These are phyloP conservation scores for Archips crataeganus DNA, from an alignment of 2,888 invertebrate species.

Conservation along the genomic window DNA sequence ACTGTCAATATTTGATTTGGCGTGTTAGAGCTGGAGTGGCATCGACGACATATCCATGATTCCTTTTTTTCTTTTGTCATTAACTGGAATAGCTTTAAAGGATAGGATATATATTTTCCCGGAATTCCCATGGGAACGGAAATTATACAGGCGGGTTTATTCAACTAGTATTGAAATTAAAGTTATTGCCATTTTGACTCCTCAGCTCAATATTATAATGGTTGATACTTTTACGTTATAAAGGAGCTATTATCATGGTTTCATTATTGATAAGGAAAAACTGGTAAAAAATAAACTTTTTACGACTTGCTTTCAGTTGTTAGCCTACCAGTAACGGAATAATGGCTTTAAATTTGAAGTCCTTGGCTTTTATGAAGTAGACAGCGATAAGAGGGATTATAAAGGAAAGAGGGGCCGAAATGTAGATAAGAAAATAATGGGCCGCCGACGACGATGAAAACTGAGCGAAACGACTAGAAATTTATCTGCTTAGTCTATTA, in stretches of 20 bases:
- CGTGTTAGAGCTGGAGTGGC: too few species aligned
- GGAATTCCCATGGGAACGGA: too few species aligned
- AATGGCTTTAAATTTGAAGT: slow-evolving; percentile 75
- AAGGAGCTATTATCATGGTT: slow-evolving; percentile 49
- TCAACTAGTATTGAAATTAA: too few species aligned
- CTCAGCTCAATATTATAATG: too few species aligned
- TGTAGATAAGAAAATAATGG: slow-evolving; percentile 77
- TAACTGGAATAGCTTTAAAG: too few species aligned
- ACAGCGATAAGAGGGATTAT: slow-evolving; percentile 77
- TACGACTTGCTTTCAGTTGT: slow-evolving; percentile 66
- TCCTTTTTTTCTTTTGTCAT: too few species aligned
- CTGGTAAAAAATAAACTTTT: slow-evolving; percentile 63
- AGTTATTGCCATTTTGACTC: too few species aligned
- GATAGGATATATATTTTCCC: too few species aligned
- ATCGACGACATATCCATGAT: too few species aligned
- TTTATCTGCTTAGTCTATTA: slow-evolving; percentile 54
- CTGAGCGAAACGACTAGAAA: slow-evolving; percentile 60
- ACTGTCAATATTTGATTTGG: too few species aligned
- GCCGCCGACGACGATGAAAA: slow-evolving; percentile 68
- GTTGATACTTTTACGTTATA: too few species aligned
- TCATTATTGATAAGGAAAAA: slow-evolving; percentile 58
- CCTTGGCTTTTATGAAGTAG: slow-evolving; percentile 74
- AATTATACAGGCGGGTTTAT: too few species aligned
- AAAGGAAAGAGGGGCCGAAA: slow-evolving; percentile 71
- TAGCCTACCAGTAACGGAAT: slow-evolving; percentile 60